These are phyloP conservation scores for Pseudachorutes palmiensis DNA, from an alignment of 1,140 invertebrate species.

Conservation along the genomic window DNA sequence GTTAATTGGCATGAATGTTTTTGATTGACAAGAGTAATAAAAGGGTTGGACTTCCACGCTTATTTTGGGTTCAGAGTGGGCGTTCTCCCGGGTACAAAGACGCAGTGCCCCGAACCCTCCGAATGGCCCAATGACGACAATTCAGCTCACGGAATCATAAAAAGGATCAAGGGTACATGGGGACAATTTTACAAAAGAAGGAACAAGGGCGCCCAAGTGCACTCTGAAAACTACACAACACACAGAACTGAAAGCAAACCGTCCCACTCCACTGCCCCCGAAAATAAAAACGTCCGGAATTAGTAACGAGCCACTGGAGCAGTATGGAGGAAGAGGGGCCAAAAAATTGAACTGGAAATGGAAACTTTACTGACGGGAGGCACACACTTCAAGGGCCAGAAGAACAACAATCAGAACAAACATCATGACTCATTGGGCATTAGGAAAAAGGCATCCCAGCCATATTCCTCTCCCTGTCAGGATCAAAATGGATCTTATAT, in stretches of 20 bases:
- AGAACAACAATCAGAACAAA: no score
- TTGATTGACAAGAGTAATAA: constrained; percentile 36
- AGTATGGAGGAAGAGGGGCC: not conserved
- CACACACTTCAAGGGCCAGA: no score
- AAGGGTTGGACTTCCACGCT: constrained; percentile 32
- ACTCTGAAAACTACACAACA: not conserved
- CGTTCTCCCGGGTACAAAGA: constrained; percentile 28
- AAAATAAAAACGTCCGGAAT: constrained; percentile 19
- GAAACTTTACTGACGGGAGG: no score
- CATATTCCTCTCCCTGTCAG: no score
- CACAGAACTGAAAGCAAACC: not conserved
- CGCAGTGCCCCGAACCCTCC: not conserved
- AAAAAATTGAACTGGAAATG: not conserved
- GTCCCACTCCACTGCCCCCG: constrained; percentile 24
- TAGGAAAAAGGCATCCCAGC: no score
- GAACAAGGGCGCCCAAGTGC: not conserved
- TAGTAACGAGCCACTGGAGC: constrained; percentile 19
- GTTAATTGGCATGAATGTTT: constrained; percentile 36
- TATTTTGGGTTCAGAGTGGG: constrained; percentile 32
- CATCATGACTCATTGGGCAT: no score
- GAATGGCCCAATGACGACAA: constrained; percentile 8
- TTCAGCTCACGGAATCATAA: not conserved
- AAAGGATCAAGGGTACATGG: not conserved
- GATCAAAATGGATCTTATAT: no score
- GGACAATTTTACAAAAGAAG: not conserved